A percentile compares a stretch with the other conserved stretches of the same genome.
Conservation (phyloP, 2,888 invertebrate species). For the Rhorus exstirpatorius region DNA sequence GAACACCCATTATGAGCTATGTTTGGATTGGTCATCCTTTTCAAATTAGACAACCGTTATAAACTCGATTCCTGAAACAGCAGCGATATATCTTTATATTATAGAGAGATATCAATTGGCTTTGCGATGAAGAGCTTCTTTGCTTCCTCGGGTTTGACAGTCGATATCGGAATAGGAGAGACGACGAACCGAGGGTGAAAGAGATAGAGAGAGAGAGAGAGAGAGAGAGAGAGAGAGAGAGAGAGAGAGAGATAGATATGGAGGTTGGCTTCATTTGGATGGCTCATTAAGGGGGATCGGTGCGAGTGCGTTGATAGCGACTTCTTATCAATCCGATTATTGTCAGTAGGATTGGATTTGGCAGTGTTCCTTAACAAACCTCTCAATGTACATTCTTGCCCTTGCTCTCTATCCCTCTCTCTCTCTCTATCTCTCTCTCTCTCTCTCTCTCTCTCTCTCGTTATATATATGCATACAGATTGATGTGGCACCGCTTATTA, state of each 20-base stretch:
- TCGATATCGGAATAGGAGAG: constrained; percentile 56
- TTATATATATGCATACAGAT: constrained; percentile 65
- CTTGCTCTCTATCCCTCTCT: not conserved
- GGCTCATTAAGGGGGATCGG: constrained; percentile 24
- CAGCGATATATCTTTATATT: too few relatives aligned
- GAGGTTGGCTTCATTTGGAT: constrained; percentile 4
- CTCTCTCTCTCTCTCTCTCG: not conserved
- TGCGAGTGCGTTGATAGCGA: constrained; percentile 72
- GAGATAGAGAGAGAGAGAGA: not conserved
- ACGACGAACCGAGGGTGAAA: not conserved
- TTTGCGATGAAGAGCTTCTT: not conserved
- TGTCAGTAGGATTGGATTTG: constrained; percentile 78
- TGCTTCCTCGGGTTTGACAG: constrained; percentile 46
- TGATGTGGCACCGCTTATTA: constrained; percentile 70
- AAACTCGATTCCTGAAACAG: too few relatives aligned
- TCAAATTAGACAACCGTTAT: too few relatives aligned
- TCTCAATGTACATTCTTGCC: constrained; percentile 40
- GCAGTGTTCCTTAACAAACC: constrained; percentile 72
- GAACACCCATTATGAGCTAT: too few relatives aligned
- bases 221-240: not conserved
- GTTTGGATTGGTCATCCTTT: too few relatives aligned
- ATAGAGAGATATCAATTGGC: too few relatives aligned
- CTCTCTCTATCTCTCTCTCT: not conserved
- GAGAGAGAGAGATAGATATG: not conserved
- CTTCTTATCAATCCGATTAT: constrained; percentile 82